phyloP scores from a whole-genome alignment of 2,797 vertebrate genomes.

The Syngnathus acus region DNA sequence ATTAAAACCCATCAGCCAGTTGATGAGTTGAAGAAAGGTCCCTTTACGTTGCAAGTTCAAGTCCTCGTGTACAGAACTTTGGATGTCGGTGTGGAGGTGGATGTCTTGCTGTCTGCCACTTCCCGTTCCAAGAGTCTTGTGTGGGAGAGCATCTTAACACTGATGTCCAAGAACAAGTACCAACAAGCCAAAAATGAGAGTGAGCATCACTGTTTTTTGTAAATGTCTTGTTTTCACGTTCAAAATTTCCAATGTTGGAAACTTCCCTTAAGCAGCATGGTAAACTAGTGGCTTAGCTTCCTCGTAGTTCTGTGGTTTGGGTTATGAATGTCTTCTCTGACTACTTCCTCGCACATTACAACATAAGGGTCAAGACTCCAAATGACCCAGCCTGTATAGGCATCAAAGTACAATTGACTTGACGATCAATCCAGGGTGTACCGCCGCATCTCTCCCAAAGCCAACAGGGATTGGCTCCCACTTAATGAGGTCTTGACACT shows the following conservation, averaged over 20 bases:
- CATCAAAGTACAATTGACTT: too few relatives aligned
- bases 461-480: too few relatives aligned
- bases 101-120: constrained; percentile 48
- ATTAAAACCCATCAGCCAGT: constrained; percentile 53
- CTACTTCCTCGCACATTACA: neutral
- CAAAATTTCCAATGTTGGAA: neutral
- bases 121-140: constrained; percentile 28
- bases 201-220: constrained; percentile 5
- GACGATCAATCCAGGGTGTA: too few relatives aligned
- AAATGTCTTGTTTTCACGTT: neutral
- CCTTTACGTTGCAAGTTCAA: constrained; percentile 49
- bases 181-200: constrained; percentile 2
- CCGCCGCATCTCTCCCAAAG: too few relatives aligned
- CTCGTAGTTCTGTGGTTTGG: neutral
- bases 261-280: neutral
- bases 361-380: too few relatives aligned
- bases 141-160: constrained; percentile 63
- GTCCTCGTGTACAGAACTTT: constrained; percentile 45
- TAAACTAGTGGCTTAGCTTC: neutral
- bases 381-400: too few relatives aligned
- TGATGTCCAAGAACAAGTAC: constrained; percentile 43
- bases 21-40: constrained; percentile 66
- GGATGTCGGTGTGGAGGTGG: constrained; percentile 58
- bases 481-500: too few relatives aligned
- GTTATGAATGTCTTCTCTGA: neutral